Base-by-base conservation (phyloP, 2,888 invertebrate genomes). In the Plagodis pulveraria region DNA sequence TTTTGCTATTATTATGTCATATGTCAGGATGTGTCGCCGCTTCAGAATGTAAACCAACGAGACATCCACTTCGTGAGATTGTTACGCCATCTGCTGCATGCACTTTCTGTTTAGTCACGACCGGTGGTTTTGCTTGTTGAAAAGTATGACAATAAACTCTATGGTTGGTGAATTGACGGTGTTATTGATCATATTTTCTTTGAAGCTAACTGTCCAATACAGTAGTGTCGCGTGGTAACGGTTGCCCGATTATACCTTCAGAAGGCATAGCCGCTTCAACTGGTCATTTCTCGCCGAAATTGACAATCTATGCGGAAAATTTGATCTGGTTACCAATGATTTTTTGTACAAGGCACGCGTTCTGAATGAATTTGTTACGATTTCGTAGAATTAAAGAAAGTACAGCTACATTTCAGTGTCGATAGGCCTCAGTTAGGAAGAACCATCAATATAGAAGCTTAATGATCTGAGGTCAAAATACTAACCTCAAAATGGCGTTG, bases 281-380 rank as follows among this genome's bases (percentile, higher is more conserved):
- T 55, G 22, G 51, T 35, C 48, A 40, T 12, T 55, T 64, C 57
- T 59, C 51, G 57, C 55, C 57, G 62, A 56, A 58, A 63, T 63
- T 44, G 65, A 38, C 63, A 61, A 58, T 63, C 57, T 64, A 62
- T 65, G 64, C 66, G 59, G 64, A 65, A 66, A 62, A 66, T 60
- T 63, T 53, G 68, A 64, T 68, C 62, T 58, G 63, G 58, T 65
- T 62, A 60, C 57, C 65, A 61, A 49, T 52, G 56, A 51, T 49
- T 62, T 63, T 66, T 63, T 59, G 62, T 60, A 59, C 53, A 47
- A 66, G 56, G 56, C 62, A 56, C 60, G 58, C 53, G 60, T 43
- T 65, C 47, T 58, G 22, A 52, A 59, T 58, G 49, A 40, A 58
- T 32, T 34, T 11, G 53, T 53, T 44, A 35, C 54, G 42, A 58